Base-by-base conservation (phyloP, 2,888 invertebrate genomes). In the Malthinus seriepunctatus region DNA sequence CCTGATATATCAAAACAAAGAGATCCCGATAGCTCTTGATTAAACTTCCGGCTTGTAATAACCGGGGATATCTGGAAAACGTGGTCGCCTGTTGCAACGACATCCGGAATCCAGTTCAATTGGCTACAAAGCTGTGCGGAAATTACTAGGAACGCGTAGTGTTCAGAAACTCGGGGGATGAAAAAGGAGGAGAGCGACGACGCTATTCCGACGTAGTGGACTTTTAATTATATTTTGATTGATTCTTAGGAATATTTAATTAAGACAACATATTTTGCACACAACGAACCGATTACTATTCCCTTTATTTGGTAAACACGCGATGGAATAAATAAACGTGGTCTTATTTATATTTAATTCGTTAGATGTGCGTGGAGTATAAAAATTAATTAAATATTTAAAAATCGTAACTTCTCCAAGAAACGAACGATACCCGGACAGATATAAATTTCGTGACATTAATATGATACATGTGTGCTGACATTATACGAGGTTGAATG, bases 21-120 rank as follows among this genome's bases (percentile, higher is more conserved):
- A 62, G 59, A 50, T 55, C 59, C 46, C 56, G 60, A 62, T 60
- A 60, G 59, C 62, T 62, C 60, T 60, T 62, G 59, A 62, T 62
- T 62, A 62, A 62, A 62, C 62, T 62, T 62, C 59, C 60, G 60
- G 48, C 50, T 47, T 50, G 56, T 62, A 62, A 62, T 62, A 60
- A 60, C 56, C 37, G 50, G 50, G 47, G 35, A 58, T 59, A 59
- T 56, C 51, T 42, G 50, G 51, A 44, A 55, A 51, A 52, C 48
- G 52, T 34, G 49, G 42, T 33, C 52, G 58, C 53, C 58, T 48
- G 58, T 58, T 58, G 58, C 53, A 52, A 53, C 42, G 51, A 42
- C 52, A 38, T 58, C 58, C 46, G 51, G 32, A 47, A 38, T 56
- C 46, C 46, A 34, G 23, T 49, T 15, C 31, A 47, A 47, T 14